phyloP scores from a whole-genome alignment of 2,113 vertebrate species.

The Entosphenus tridentatus region DNA sequence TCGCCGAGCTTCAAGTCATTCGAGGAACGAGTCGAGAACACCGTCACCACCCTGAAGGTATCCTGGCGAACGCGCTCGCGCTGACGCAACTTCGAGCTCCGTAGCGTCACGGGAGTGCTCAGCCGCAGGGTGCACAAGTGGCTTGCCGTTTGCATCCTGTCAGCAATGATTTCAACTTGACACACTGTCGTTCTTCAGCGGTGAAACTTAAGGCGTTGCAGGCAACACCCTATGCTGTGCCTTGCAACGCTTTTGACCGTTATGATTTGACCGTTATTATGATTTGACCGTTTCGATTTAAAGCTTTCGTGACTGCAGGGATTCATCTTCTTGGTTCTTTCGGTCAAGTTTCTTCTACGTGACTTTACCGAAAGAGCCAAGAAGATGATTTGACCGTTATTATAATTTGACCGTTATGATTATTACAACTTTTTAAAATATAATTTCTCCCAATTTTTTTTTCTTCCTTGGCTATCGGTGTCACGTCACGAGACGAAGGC shows the following conservation, averaged over 20 bases:
- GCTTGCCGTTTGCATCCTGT: neutral
- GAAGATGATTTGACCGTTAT: neutral
- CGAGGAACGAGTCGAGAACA: slow-evolving; percentile 67
- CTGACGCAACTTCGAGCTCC: neutral
- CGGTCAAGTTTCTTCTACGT: too few species aligned
- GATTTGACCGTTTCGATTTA: too few species aligned
- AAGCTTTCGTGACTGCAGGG: too few species aligned
- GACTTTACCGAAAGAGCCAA: too few species aligned
- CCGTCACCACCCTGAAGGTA: neutral
- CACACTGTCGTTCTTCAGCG: neutral
- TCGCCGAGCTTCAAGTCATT: slow-evolving; percentile 89
- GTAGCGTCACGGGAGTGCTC: neutral
- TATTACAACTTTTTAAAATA: too few species aligned
- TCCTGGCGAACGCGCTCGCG: neutral
- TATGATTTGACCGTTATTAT: neutral
- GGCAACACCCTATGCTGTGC: neutral
- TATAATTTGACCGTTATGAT: neutral
- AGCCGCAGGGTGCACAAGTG: neutral
- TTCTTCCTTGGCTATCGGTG: too few species aligned
- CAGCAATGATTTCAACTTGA: neutral
- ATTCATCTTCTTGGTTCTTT: too few species aligned
- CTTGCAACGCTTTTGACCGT: neutral
- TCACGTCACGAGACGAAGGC: too few species aligned
- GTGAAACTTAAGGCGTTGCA: neutral
- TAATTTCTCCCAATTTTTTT: too few species aligned